Conservation (phyloP, 2,797 vertebrate species). For the Psittacula echo region DNA sequence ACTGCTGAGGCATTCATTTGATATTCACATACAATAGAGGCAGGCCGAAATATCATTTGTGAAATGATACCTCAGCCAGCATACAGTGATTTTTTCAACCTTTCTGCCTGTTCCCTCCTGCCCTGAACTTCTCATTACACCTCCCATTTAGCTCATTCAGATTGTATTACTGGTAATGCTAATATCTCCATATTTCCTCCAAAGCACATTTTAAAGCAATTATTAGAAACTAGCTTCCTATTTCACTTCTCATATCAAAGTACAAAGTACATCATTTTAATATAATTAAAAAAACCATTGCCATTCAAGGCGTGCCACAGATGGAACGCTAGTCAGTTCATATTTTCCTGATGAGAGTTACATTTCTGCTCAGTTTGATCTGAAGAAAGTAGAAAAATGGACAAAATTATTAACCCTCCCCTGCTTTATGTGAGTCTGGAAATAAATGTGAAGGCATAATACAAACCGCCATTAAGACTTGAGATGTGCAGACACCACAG, state of each 20-base stretch:
- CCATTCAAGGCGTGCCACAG: conserved; percentile 8
- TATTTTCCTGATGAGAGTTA: conserved; percentile 45
- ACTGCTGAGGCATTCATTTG: background rate
- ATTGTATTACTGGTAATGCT: conserved; percentile 65
- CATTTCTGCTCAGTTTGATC: conserved; percentile 18
- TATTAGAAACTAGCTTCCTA: conserved; percentile 66
- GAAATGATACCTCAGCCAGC: background rate
- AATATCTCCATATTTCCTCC: conserved; percentile 63
- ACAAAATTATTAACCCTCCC: conserved; percentile 18
- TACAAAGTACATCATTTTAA: conserved; percentile 63
- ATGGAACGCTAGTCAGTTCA: conserved; percentile 39
- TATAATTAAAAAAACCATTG: conserved; percentile 63
- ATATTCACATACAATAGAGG: background rate
- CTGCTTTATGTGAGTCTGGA: background rate
- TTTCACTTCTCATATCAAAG: conserved; percentile 65
- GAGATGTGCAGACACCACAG: background rate
- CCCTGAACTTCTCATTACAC: conserved; percentile 51
- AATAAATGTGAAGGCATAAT: background rate
- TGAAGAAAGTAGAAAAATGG: background rate
- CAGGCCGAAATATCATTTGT: background rate
- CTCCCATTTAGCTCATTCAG: conserved; percentile 60
- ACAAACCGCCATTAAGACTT: background rate
- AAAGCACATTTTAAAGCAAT: conserved; percentile 66
- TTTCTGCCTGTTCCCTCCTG: conserved; percentile 35
- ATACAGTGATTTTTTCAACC: conserved; percentile 24